Percentiles rank a stretch among this genome's conserved stretches.
phyloP scores from a whole-genome alignment of 2,888 invertebrate genomes.

The Caenorhabditis virilis region DNA sequence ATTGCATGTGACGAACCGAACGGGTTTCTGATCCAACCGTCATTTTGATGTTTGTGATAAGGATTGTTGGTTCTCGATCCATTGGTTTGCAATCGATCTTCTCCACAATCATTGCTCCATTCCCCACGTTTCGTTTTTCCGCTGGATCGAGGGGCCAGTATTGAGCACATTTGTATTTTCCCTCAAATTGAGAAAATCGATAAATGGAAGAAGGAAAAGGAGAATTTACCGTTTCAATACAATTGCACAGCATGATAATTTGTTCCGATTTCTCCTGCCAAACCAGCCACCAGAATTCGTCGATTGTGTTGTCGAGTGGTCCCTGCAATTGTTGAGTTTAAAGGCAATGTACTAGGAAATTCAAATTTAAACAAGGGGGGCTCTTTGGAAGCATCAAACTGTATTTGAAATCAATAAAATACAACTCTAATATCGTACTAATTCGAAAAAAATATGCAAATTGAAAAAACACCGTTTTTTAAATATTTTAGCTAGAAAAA shows the following conservation, averaged over 20 bases:
- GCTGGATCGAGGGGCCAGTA: conserved; percentile 49
- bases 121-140: conserved; percentile 19
- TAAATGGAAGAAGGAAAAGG: too few species aligned
- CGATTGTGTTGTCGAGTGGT: conserved; percentile 40
- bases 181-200: too few species aligned
- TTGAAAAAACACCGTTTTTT: too few species aligned
- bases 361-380: too few species aligned
- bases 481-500: too few species aligned
- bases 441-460: too few species aligned
- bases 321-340: too few species aligned
- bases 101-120: conserved; percentile 14
- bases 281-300: conserved; percentile 48
- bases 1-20: conserved; percentile 46
- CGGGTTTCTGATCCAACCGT: conserved; percentile 3
- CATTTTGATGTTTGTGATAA: conserved; percentile 18
- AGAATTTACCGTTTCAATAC: conserved; percentile 47
- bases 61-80: conserved; percentile 21
- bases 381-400: too few species aligned
- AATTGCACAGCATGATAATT: conserved; percentile 55
- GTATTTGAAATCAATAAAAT: too few species aligned
- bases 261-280: conserved; percentile 36
- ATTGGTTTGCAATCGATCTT: conserved; percentile 21
- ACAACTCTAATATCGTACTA: too few species aligned
- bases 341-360: too few species aligned
- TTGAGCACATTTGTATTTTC: conserved; percentile 77